These are phyloP conservation scores for Myrmecobius fasciatus DNA, from an alignment of 2,113 vertebrate genomes.

Conservation along the genomic window DNA sequence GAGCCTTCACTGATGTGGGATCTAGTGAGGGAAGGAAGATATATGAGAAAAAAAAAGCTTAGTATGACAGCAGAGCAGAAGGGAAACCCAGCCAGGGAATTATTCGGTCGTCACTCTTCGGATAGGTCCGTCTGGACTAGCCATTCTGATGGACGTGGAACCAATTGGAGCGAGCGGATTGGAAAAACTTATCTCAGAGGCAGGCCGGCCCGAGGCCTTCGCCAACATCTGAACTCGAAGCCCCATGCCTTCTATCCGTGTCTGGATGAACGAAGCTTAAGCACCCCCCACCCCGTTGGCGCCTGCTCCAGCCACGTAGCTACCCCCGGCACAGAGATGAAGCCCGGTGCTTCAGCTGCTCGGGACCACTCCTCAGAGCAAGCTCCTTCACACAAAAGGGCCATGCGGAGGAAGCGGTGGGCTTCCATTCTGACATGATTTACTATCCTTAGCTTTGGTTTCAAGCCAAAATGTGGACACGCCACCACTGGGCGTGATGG, in stretches of 20 bases:
- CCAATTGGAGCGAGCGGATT: background rate
- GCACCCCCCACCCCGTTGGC: constrained; percentile 14
- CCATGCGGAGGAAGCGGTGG: background rate
- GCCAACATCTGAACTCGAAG: background rate
- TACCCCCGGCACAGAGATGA: background rate
- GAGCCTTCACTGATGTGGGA: constrained; percentile 20
- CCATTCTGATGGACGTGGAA: background rate
- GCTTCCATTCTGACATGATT: constrained; percentile 32
- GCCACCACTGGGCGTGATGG: constrained; percentile 21
- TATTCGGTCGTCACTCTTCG: constrained; percentile 6
- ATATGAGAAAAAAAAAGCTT: constrained; percentile 8
- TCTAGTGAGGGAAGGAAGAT: background rate
- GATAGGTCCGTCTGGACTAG: background rate
- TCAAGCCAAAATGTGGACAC: background rate
- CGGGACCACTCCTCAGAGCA: background rate
- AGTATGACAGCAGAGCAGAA: background rate
- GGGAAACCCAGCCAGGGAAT: constrained; percentile 3
- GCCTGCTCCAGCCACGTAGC: background rate
- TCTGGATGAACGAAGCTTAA: background rate
- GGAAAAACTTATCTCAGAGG: constrained; percentile 4
- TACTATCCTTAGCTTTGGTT: background rate
- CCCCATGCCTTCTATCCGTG: background rate
- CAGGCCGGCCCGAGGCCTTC: background rate
- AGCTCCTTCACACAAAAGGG: background rate
- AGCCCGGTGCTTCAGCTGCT: background rate